Percentiles rank a stretch among this genome's conserved stretches.
Evolutionary conservation across 2,888 invertebrate species (phyloP).

Genomic region (Neoascia interrupta): DNA sequence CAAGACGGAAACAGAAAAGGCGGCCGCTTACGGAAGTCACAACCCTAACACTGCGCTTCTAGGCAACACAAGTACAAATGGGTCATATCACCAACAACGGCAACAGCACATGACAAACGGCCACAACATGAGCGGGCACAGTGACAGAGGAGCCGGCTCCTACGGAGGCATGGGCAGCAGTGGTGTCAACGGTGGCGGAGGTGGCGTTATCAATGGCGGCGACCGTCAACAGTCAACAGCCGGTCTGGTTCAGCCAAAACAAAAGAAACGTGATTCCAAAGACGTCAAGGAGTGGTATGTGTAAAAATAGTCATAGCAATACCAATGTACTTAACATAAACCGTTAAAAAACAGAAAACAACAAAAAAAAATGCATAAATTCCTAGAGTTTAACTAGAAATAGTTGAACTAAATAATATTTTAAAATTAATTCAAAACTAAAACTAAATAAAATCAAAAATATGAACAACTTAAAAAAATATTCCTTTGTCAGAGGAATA

Average conservation of each 20-base stretch:
- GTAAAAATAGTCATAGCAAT: constrained; percentile 80
- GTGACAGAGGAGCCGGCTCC: constrained; percentile 66
- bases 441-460: constrained; percentile 20
- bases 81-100: constrained; percentile 80
- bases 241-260: constrained; percentile 80
- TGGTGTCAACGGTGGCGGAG: constrained; percentile 72
- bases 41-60: constrained; percentile 90
- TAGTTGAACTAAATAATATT: constrained; percentile 45
- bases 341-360: constrained; percentile 19
- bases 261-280: constrained; percentile 88
- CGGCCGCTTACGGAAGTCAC: constrained; percentile 83
- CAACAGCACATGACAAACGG: constrained; percentile 75
- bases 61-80: constrained; percentile 82
- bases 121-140: constrained; percentile 67
- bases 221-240: constrained; percentile 79
- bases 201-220: constrained; percentile 74
- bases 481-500: constrained; percentile 30
- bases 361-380: constrained; percentile 36
- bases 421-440: constrained; percentile 26
- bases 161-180: constrained; percentile 74
- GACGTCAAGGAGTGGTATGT: constrained; percentile 99
- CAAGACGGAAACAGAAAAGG: constrained; percentile 93
- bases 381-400: constrained; percentile 54
- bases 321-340: constrained; percentile 12
- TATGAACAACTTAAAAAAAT: constrained; percentile 1